Percentiles rank a stretch among this genome's conserved stretches.
These are phyloP conservation scores for Gnathonemus longibarbis DNA, from an alignment of 2,113 vertebrate genomes.

Conservation along the genomic window DNA sequence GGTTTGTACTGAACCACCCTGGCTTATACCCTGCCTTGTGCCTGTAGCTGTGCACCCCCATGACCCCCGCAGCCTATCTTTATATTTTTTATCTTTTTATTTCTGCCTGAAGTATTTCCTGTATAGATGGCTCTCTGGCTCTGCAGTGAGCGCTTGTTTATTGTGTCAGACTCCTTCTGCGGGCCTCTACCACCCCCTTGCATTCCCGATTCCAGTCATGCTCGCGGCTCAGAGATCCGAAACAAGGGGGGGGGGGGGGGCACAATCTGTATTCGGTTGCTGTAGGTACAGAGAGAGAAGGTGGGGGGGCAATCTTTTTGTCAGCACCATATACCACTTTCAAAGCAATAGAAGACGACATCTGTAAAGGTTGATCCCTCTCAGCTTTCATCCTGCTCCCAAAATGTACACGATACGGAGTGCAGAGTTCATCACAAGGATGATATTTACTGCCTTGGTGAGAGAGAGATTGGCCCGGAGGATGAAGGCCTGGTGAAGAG, in stretches of 20 bases:
- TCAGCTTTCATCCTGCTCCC: background rate
- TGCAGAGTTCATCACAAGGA: background rate
- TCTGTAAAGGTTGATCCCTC: background rate
- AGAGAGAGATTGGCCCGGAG: background rate
- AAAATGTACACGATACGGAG: background rate
- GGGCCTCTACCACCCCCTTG: background rate
- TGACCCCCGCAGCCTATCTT: background rate
- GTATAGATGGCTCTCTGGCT: background rate
- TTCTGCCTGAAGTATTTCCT: background rate
- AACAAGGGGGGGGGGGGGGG: background rate
- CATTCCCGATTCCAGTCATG: conserved; percentile 4
- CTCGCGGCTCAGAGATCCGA: background rate
- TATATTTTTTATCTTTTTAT: background rate
- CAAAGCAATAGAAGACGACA: background rate
- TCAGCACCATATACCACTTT: background rate
- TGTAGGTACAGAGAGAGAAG: background rate
- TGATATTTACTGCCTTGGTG: background rate
- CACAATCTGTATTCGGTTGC: background rate
- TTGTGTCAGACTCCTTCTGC: background rate
- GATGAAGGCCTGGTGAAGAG: background rate
- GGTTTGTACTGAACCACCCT: background rate
- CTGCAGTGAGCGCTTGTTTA: background rate
- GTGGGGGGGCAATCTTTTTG: background rate
- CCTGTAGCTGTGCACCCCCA: background rate
- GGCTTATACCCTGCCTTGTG: background rate